A percentile compares a stretch with the other conserved stretches of the same genome.
These are phyloP conservation scores for Sebastes fasciatus DNA, from an alignment of 2,113 vertebrate genomes.

Conservation along the genomic window DNA sequence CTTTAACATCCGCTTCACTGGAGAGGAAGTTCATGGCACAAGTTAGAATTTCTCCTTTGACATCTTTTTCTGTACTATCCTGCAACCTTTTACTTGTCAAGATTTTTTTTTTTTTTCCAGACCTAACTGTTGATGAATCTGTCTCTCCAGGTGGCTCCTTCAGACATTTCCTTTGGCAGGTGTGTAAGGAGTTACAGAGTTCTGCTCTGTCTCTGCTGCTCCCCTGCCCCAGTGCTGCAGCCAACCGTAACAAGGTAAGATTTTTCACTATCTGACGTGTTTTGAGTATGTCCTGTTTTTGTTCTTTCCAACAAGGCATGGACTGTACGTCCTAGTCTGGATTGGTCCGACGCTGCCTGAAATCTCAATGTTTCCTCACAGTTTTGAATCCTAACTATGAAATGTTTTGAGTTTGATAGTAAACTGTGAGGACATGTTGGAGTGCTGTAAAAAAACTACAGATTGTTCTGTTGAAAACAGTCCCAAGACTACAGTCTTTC, in stretches of 20 bases:
- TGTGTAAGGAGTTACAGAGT: conserved; percentile 98
- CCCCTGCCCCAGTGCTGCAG: conserved; percentile 94
- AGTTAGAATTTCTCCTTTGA: conserved; percentile 84
- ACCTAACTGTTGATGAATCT: conserved; percentile 41
- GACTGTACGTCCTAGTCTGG: background rate
- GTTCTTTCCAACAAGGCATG: background rate
- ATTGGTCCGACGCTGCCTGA: background rate
- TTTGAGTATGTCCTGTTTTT: conserved; percentile 6
- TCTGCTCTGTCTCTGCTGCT: conserved; percentile 94
- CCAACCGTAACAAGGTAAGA: conserved; percentile 96
- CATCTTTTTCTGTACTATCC: background rate
- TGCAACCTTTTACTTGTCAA: background rate
- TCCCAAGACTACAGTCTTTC: background rate
- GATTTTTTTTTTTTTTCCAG: background rate
- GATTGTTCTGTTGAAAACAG: background rate
- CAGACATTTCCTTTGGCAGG: conserved; percentile 99
- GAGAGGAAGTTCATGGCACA: conserved; percentile 98
- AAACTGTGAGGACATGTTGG: background rate
- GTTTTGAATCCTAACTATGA: background rate
- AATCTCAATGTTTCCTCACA: background rate
- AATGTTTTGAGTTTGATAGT: conserved; percentile 1
- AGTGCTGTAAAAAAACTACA: background rate
- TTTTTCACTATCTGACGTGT: background rate
- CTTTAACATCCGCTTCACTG: conserved; percentile 98
- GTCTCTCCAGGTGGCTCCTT: conserved; percentile 93